Evolutionary conservation across 2,113 vertebrate species (phyloP), one percentile per base, ranked within the genome.

Genomic region (Notothenia rossii): DNA sequence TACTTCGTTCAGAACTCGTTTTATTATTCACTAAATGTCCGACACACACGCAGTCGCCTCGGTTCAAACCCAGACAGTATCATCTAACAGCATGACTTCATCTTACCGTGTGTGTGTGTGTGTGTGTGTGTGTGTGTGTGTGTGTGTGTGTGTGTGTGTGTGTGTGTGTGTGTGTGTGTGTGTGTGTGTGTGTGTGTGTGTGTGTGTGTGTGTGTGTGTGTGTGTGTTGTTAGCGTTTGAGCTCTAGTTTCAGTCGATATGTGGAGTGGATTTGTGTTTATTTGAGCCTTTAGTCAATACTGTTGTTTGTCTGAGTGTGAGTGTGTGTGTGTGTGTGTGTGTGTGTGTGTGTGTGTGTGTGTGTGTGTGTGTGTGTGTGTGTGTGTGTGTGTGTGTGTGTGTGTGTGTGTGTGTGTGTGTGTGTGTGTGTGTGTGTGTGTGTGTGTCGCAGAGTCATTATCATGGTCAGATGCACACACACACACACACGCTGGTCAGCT

Each of bases 271-370:
- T 86, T 77, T 84, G 81, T 77, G 81, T 80, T 68, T 72, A 86
- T 84, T 80, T 81, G 88, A 90, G 78, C 75, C 79, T 82, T 84
- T 69, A 82, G 64, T 88, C 88, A 56, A 90, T 90, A 80, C 25
- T 15, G 45, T 43, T 69, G 81, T 72, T 61, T 70, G 81, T 77
- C 29, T 80, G 62, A 15, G 55, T 10, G 36, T 64, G 58, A 40
- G 50, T 20, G 50, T 69, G 51, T 48, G 45, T 63, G 56, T 59
- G 56, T 25, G 45, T 36, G 29, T 59, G 56, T 33, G 56, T 36
- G 29, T 59, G 13, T 62, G 59, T 62, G 59, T 36, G 36, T 62
- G 20, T 48, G 43, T 48, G n/a, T 63, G 6, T 15, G n/a, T n/a
- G n/a, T n/a, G n/a, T n/a, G n/a, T n/a, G n/a, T n/a, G n/a, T n/a